phyloP scores from a whole-genome alignment of 2,888 invertebrate species.

The Petrolisthes cinctipes region DNA sequence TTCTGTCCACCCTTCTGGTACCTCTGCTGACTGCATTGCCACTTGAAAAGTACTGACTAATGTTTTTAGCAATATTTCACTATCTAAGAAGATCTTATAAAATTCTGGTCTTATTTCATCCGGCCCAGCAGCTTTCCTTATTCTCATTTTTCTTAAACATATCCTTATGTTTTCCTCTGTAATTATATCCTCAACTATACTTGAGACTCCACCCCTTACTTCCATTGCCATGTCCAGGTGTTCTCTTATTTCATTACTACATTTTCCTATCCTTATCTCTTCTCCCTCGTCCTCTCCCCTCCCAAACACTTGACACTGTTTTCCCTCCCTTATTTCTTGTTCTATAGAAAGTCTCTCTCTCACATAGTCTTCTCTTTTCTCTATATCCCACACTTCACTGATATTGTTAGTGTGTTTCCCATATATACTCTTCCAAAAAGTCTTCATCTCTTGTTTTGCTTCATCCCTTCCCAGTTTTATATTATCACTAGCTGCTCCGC shows the following conservation, averaged over 20 bases:
- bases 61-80: not conserved
- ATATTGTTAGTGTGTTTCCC: not conserved
- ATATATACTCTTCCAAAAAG: not conserved
- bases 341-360: not conserved
- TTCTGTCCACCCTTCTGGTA: not conserved
- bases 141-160: conserved; percentile 5
- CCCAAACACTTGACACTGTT: not conserved
- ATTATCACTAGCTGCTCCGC: no score
- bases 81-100: not conserved
- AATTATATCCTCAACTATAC: not conserved
- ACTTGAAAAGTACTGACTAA: not conserved
- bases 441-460: not conserved
- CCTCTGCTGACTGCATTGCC: not conserved
- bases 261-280: not conserved
- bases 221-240: not conserved
- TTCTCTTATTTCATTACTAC: not conserved
- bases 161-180: no score
- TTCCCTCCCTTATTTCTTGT: not conserved
- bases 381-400: no score
- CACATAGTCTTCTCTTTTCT: no score
- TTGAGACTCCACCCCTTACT: not conserved
- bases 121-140: not conserved
- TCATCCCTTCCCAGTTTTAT: not conserved
- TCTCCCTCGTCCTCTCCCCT: not conserved
- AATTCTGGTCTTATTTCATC: conserved; percentile 13